Base-by-base conservation (phyloP, 2,797 vertebrate species). In the Callimico goeldii region DNA sequence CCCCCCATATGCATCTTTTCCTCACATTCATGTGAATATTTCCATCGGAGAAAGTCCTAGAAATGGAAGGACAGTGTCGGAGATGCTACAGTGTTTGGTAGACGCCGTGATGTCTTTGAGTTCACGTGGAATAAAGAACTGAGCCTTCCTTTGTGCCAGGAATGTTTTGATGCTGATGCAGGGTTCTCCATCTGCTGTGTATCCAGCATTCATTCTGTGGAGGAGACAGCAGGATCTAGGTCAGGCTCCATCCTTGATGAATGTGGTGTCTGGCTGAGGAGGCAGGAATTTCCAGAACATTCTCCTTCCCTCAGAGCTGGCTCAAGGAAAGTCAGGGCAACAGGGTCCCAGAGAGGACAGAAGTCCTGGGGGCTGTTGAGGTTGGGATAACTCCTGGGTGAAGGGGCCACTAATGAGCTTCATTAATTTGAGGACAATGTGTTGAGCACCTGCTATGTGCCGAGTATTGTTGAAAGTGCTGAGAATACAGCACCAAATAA, bases 131-230 rank as follows among this genome's bases (percentile, higher is more conserved):
- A 11, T 2, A 15, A 75, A 80, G n/a, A 61, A 13, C 28, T 2
- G 4, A 61, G 33, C 24, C 36, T 70, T 39, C 52, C 92, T 73
- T 24, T 14, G 33, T 39, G 72, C 46, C 48, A 5, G 14, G 61
- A 22, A 12, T 7, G 61, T 41, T 41, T 26, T 12, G 88, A 26
- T 6, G 26, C 52, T 24, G 52, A 19, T 15, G 17, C n/a, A 0
- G 7, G 15, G 14, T 22, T 33, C 28, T 61, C 61, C 5, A 12
- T 28, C 13, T 20, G 3, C 70, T 9, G 4, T 0, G 0, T 15
- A 2, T 14, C 58, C 2, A 33, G 24, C 22, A 22, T 30, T 76
- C n/a, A n/a, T 43, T 41, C 39, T 24, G 33, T 1, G 10, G 39
- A 39, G 39, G 30, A 30, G 7, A 17, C 36, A 48, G 13, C 6